Evolutionary conservation across 2,113 vertebrate species (phyloP).

Genomic region (Gracilinanus agilis): DNA sequence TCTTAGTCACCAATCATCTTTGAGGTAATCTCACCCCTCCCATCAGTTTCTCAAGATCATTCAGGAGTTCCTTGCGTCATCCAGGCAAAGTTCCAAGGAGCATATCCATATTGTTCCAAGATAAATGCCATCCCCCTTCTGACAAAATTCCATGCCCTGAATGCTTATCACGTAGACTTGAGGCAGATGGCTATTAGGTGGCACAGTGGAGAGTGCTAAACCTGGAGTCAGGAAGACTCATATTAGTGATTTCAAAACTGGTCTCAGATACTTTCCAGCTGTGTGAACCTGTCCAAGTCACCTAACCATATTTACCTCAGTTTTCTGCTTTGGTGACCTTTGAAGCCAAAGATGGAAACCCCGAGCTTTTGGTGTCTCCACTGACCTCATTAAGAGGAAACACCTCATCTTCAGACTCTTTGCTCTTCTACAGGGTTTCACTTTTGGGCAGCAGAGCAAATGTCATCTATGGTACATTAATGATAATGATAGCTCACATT

Average conservation of each 20-base stretch:
- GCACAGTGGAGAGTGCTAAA: too few relatives aligned
- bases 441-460: neutral
- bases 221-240: too few relatives aligned
- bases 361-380: neutral
- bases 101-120: neutral
- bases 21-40: neutral
- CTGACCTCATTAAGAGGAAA: neutral
- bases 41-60: neutral
- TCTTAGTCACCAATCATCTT: neutral
- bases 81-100: neutral
- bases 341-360: neutral
- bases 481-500: neutral
- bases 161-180: neutral
- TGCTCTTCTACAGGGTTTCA: neutral
- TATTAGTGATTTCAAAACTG: too few relatives aligned
- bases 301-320: too few relatives aligned
- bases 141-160: neutral
- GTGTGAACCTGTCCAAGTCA: too few relatives aligned
- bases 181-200: neutral
- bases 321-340: too few relatives aligned
- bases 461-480: neutral
- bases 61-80: neutral
- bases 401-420: neutral
- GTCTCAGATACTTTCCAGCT: too few relatives aligned
- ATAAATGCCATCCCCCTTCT: neutral